Evolutionary conservation across 2,797 vertebrate species (phyloP), one percentile per base, ranked within the genome.

Genomic region (Tiaroga cobitis): DNA sequence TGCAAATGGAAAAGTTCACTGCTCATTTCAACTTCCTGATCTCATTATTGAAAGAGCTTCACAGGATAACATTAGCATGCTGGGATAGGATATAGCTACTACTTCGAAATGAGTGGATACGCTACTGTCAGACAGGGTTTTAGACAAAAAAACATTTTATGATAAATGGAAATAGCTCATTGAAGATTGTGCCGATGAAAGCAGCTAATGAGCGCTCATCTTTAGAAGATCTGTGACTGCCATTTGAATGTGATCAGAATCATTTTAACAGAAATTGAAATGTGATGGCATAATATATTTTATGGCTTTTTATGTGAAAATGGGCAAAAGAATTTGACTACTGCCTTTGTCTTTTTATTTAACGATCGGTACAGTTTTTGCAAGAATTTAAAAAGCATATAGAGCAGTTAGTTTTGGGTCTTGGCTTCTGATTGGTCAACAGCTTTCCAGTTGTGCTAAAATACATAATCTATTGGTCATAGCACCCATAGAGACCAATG

Each of bases 181-280:
- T 56, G 68, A 84, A 77, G 32, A 43, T 56, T 54, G 46, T 54
- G n/a, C 46, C 32, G 49, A 77, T 77, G 34, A 69, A 83, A 84
- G 59, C 32, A 39, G 46, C 34, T 77, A 77, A 84, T 77, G 49
- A 77, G 72, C 0, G 5, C 26, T 43, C 29, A 16, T 16, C 16
- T 83, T 83, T 51, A 54, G 29, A 83, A 75, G 73, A 51, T 76
- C 46, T 29, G 61, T 21, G 43, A 56, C 46, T 69, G 61, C 34
- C 21, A 61, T 21, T 67, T 54, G 4, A 76, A 68, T 41, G 32
- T 19, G 46, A 39, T 77, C 34, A 29, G 46, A 68, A 67, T 83
- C 32, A 21, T 51, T 65, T n/a, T 6, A 26, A 69, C 8, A 77
- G 6, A 84, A 76, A 76, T 67, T 37, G n/a, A 69, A 77, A 77